Conservation (phyloP, 2,888 invertebrate genomes). For the Gisinianus flammeolus region DNA sequence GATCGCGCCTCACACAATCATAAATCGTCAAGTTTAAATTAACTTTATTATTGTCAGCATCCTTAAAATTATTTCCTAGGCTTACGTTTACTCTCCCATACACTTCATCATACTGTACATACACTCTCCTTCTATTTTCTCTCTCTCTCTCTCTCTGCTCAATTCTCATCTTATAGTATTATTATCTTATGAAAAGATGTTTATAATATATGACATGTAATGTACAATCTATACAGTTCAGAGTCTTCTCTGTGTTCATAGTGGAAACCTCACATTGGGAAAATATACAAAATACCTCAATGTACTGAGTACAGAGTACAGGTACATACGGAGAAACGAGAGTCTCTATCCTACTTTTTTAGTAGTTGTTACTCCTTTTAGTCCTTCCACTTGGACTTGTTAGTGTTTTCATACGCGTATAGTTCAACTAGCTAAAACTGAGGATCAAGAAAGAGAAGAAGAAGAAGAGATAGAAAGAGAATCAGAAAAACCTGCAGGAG, state of each 20-base stretch:
- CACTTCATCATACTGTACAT: neutral
- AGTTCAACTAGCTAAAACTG: neutral
- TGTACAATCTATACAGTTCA: neutral
- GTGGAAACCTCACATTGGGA: neutral
- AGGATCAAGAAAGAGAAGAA: neutral
- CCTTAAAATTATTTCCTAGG: slow-evolving; percentile 19
- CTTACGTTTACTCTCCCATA: neutral
- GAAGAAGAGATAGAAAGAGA: neutral
- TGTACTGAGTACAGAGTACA: too few species aligned
- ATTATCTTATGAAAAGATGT: too few species aligned
- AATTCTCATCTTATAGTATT: neutral
- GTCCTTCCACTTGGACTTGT: neutral
- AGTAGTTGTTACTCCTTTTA: too few species aligned
- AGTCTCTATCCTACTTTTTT: neutral
- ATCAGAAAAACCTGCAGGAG: slow-evolving; percentile 30
- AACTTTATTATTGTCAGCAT: slow-evolving; percentile 38
- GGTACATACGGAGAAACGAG: neutral
- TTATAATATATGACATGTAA: neutral
- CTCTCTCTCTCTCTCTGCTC: neutral
- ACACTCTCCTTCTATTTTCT: neutral
- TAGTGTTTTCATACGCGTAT: neutral
- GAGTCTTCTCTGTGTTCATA: neutral
- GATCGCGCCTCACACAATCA: slow-evolving; percentile 36
- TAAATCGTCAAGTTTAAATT: slow-evolving; percentile 38
- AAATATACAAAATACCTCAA: neutral